Conservation (phyloP, 2,797 vertebrate species). For the Pangasius krempfi region DNA sequence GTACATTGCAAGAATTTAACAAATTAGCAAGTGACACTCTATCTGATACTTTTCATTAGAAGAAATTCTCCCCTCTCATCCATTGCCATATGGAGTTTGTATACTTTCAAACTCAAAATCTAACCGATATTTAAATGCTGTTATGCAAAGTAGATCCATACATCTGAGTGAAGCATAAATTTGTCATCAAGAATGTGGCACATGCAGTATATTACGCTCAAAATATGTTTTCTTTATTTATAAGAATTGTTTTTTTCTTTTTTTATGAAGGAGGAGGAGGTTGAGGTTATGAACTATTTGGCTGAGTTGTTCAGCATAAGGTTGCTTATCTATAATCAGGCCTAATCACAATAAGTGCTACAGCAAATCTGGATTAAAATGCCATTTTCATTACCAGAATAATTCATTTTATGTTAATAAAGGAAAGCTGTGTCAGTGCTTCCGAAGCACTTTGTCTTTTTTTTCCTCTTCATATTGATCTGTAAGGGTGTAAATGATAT, state of each 20-base stretch:
- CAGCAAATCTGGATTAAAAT: constrained; percentile 39
- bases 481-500: not conserved
- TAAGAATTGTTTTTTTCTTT: too few relatives aligned
- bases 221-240: constrained; percentile 50
- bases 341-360: constrained; percentile 21
- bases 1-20: not conserved
- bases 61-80: not conserved
- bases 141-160: constrained; percentile 42
- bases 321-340: constrained; percentile 42
- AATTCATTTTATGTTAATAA: constrained; percentile 41
- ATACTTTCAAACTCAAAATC: not conserved
- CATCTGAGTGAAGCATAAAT: constrained; percentile 37
- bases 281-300: constrained; percentile 39
- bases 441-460: not conserved
- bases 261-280: not conserved
- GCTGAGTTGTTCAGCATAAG: constrained; percentile 22
- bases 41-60: not conserved
- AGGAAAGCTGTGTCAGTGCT: not conserved
- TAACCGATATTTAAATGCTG: constrained; percentile 57
- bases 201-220: constrained; percentile 55
- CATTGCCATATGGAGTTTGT: not conserved
- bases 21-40: not conserved
- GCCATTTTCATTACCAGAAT: constrained; percentile 28
- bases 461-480: not conserved
- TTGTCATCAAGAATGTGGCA: constrained; percentile 41